Evolutionary conservation across 2,797 vertebrate species (phyloP), one percentile per base, ranked within the genome.

Genomic region (Eleutherodactylus coqui): DNA sequence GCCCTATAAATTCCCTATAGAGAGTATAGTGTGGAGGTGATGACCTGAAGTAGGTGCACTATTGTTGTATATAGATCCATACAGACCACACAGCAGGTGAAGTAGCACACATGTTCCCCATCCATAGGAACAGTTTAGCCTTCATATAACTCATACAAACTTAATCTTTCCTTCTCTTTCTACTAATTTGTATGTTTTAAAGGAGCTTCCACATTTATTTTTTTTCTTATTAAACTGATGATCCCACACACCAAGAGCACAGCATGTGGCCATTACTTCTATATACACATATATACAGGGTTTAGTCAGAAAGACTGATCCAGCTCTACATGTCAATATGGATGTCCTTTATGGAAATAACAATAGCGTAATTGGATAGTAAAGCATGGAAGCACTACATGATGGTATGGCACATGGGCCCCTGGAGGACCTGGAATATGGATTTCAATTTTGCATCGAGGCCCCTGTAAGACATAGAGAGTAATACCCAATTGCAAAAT

Each of bases 71-170:
- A 75, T 75, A 27, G 72, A 75, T n/a, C 41, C 41, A 29, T n/a
- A 53, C 14, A 75, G 82, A 83, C 82, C 82, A 84, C 82, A 84
- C 82, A 84, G 49, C 73, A 58, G 72, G 82, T 55, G 75, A 55
- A 29, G 34, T 53, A 53, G 62, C 72, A 83, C 81, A 84, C 72
- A 53, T 84, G 82, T 64, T 75, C 72, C 49, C 72, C 72, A 84
- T 84, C 70, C 55, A 75, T 58, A 75, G 19, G 34, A 41, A n/a
- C 29, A 72, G 13, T 10, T 55, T n/a, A 38, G 19, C 70, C 69
- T 11, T 43, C 70, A 73, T 45, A 43, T 7, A 27, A 60, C 60
- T 75, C 70, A 75, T 47, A 75, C 82, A 83, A 75, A 83, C 82
- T 24, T 49, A n/a, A 72, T 83, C n/a, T n/a, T n/a, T n/a, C n/a